phyloP scores from a whole-genome alignment of 2,888 invertebrate species.

The Hirtodrosophila histrioides region DNA sequence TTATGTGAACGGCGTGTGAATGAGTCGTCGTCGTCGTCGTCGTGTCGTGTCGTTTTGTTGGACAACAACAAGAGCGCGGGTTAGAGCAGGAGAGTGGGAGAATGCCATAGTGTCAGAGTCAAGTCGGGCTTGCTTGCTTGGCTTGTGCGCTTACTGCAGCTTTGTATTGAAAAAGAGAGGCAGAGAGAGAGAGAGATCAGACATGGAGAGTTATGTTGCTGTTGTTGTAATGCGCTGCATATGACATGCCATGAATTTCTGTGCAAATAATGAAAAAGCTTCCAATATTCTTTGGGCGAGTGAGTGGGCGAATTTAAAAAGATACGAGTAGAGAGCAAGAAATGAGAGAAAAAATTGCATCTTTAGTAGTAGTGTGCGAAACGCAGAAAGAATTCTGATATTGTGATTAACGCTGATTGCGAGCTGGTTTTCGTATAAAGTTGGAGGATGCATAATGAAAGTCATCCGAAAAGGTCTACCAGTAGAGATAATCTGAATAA shows the following conservation, averaged over 20 bases:
- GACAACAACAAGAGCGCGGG: constrained; percentile 2
- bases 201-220: constrained; percentile 32
- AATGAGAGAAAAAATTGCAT: constrained; percentile 8
- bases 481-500: too few relatives aligned
- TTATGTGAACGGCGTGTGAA: constrained; percentile 76
- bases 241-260: constrained; percentile 44
- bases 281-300: constrained; percentile 19
- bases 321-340: background rate
- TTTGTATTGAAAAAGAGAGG: background rate
- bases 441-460: too few relatives aligned
- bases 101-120: constrained; percentile 11
- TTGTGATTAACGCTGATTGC: constrained; percentile 13
- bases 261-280: constrained; percentile 33
- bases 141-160: constrained; percentile 9
- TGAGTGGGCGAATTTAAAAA: constrained; percentile 20
- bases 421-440: constrained; percentile 1
- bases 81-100: constrained; percentile 2
- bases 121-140: constrained; percentile 21
- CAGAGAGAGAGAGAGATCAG: constrained; percentile 23
- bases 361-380: background rate
- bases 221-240: constrained; percentile 40
- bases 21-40: constrained; percentile 46
- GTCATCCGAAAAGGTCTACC: too few relatives aligned
- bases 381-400: constrained; percentile 5
- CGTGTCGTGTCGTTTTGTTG: constrained; percentile 31